These are phyloP conservation scores for Nymphalis c-album DNA, from an alignment of 2,888 invertebrate species.

Conservation along the genomic window DNA sequence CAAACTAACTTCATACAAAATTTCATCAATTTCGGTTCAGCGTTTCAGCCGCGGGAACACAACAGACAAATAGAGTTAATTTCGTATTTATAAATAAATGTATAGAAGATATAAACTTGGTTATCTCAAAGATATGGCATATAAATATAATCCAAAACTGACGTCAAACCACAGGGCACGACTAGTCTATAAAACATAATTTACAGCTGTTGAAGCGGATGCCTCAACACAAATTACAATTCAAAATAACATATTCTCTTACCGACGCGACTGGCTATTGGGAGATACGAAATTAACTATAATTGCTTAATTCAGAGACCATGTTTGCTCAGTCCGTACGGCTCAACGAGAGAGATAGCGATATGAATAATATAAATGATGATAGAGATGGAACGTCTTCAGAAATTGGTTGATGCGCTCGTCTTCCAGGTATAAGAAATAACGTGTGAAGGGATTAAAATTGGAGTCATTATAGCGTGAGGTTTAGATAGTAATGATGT, in stretches of 20 bases:
- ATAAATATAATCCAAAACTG: no score
- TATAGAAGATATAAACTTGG: no score
- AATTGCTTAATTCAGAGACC: constrained; percentile 80
- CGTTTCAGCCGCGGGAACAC: no score
- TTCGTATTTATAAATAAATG: no score
- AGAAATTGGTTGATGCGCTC: constrained; percentile 48
- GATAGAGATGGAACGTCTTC: constrained; percentile 27
- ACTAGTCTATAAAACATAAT: constrained; percentile 60
- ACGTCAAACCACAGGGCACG: no score
- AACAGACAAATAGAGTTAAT: no score
- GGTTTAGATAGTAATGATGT: constrained; percentile 60
- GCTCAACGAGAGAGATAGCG: constrained; percentile 49
- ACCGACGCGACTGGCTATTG: constrained; percentile 70
- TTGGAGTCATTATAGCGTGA: constrained; percentile 62
- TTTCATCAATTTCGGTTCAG: no score
- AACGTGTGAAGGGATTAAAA: constrained; percentile 73
- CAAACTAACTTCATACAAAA: no score
- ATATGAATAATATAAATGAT: constrained; percentile 38
- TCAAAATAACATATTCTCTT: constrained; percentile 78
- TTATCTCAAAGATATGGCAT: no score
- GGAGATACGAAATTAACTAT: constrained; percentile 80
- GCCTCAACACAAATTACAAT: constrained; percentile 80
- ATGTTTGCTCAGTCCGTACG: constrained; percentile 68
- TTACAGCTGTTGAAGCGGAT: constrained; percentile 79
- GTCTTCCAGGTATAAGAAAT: constrained; percentile 71